Conservation (phyloP, 2,797 vertebrate species). For the Okamejei kenojei region DNA sequence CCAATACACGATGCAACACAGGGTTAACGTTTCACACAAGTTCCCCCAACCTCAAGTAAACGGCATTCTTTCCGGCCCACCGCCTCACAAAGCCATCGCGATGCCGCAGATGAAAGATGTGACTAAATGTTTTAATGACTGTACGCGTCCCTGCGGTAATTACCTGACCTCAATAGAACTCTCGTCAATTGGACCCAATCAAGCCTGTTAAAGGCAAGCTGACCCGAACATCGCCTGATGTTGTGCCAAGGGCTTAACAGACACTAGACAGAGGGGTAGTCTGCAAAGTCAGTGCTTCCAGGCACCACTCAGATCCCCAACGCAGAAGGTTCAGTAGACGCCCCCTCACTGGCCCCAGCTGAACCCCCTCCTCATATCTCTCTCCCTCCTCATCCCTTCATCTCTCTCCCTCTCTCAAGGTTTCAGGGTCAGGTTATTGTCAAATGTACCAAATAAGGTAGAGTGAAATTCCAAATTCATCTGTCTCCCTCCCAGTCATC, state of each 20-base stretch:
- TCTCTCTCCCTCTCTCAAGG: too few relatives aligned
- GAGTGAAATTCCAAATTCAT: too few relatives aligned
- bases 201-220: neutral
- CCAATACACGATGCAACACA: neutral
- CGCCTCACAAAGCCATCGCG: neutral
- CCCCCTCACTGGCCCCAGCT: neutral
- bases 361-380: too few relatives aligned
- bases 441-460: too few relatives aligned
- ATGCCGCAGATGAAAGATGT: neutral
- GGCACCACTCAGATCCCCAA: neutral
- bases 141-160: neutral
- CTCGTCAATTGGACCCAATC: constrained; percentile 19
- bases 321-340: neutral
- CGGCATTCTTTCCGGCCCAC: neutral
- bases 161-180: constrained; percentile 18
- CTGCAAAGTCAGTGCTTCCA: neutral
- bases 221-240: neutral
- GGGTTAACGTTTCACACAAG: neutral
- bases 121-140: constrained; percentile 21
- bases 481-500: too few relatives aligned
- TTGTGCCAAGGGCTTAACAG: too few relatives aligned
- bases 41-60: neutral
- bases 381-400: neutral
- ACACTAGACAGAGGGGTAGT: neutral
- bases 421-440: too few relatives aligned